Evolutionary conservation across 1,140 invertebrate genomes (phyloP).

Genomic region (Babylonia areolata): DNA sequence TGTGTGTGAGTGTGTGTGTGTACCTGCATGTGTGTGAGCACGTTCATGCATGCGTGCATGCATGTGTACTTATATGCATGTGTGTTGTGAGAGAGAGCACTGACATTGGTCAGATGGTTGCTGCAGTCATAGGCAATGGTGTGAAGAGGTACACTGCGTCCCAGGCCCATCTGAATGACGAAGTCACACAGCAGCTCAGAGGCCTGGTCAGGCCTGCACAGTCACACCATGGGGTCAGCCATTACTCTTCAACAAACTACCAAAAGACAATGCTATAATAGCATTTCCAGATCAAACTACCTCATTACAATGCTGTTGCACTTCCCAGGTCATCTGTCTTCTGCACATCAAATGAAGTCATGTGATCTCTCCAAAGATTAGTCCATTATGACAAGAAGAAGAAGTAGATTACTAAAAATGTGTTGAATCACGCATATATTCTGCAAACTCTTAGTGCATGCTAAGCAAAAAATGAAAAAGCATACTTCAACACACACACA

Average conservation of each 20-base stretch:
- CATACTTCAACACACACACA: not conserved
- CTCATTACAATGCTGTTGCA: not conserved
- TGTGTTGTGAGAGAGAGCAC: too few relatives aligned
- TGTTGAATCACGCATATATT: too few relatives aligned
- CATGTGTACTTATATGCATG: too few relatives aligned
- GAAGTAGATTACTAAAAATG: too few relatives aligned
- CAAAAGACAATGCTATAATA: not conserved
- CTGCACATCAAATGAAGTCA: not conserved
- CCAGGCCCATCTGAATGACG: conserved; percentile 72
- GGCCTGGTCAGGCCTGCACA: conserved; percentile 73
- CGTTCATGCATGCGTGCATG: too few relatives aligned
- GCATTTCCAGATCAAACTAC: not conserved
- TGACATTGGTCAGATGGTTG: conserved; percentile 74
- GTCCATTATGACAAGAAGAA: too few relatives aligned
- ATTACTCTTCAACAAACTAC: conserved; percentile 5
- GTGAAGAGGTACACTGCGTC: conserved; percentile 67
- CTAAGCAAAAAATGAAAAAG: too few relatives aligned
- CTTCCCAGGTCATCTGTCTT: not conserved
- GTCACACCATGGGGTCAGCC: not conserved
- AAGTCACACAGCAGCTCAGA: conserved; percentile 74
- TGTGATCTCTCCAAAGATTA: not conserved
- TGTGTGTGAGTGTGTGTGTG: too few relatives aligned
- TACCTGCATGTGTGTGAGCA: too few relatives aligned
- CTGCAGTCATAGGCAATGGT: conserved; percentile 75
- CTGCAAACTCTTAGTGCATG: too few relatives aligned